Evolutionary conservation across 37 sponge, comb jelly and placozoan species (phyloP).

Genomic region (Mnemiopsis leidyi): DNA sequence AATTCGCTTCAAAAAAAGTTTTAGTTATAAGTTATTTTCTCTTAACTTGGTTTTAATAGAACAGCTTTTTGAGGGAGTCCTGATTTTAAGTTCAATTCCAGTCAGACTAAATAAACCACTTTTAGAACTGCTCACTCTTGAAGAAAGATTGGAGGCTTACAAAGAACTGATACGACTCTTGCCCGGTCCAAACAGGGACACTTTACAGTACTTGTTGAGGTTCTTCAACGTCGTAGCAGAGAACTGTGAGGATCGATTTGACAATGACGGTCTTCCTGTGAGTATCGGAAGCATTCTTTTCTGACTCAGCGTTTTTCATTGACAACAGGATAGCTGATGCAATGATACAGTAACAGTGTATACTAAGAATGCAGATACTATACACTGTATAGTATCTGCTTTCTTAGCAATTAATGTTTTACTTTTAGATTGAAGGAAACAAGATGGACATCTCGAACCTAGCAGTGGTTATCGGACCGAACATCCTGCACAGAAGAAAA

Average conservation of each 20-base stretch:
- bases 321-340: too few relatives aligned
- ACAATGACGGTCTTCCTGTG: slow-evolving; percentile 13
- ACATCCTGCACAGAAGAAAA: slow-evolving; percentile 4
- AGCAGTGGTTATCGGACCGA: slow-evolving; percentile 27
- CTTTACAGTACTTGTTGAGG: neutral
- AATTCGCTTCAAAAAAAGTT: too few relatives aligned
- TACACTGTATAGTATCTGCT: too few relatives aligned
- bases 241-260: neutral
- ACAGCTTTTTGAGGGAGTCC: too few relatives aligned
- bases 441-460: slow-evolving; percentile 11
- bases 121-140: neutral
- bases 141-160: neutral
- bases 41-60: too few relatives aligned
- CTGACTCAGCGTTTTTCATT: too few relatives aligned
- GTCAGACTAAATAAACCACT: too few relatives aligned
- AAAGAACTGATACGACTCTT: neutral
- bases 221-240: slow-evolving; percentile 20
- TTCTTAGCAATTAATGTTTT: neutral
- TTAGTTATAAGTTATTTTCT: too few relatives aligned
- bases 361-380: too few relatives aligned
- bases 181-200: slow-evolving; percentile 1
- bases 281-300: too few relatives aligned
- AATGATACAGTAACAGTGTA: too few relatives aligned
- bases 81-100: too few relatives aligned
- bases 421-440: slow-evolving; percentile 45